A percentile compares a stretch with the other conserved stretches of the same genome.
Conservation (phyloP, 2,113 vertebrate genomes). For the Nannobrachium achirus region DNA sequence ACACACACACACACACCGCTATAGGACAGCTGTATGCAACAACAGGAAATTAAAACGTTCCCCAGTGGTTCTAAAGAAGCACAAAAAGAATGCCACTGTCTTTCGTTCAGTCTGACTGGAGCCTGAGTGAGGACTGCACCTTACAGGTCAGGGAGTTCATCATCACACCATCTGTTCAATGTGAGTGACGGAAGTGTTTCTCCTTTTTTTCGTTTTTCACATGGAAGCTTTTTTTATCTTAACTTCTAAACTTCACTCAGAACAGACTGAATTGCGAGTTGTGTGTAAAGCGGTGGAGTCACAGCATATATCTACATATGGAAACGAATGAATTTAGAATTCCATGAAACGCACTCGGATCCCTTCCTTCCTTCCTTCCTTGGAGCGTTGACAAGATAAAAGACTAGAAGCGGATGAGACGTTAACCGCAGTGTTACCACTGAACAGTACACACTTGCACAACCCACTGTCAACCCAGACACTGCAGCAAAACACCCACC, state of each 20-base stretch:
- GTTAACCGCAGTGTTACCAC: conserved; percentile 69
- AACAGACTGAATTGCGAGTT: no score
- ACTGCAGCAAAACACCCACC: conserved; percentile 61
- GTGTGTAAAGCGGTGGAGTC: not conserved
- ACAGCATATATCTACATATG: not conserved
- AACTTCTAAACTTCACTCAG: not conserved
- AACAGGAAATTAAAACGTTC: conserved; percentile 86
- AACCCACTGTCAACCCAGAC: conserved; percentile 49
- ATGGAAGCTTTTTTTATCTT: no score
- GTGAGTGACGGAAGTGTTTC: conserved; percentile 83
- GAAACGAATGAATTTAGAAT: conserved; percentile 49
- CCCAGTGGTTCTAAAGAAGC: conserved; percentile 83
- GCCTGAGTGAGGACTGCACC: conserved; percentile 85
- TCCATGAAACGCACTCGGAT: conserved; percentile 64
- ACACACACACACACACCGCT: not conserved
- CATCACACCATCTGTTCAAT: conserved; percentile 91
- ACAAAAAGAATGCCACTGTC: conserved; percentile 94
- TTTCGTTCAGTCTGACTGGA: conserved; percentile 85
- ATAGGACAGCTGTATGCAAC: conserved; percentile 97
- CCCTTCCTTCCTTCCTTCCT: conserved; percentile 67
- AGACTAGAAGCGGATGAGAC: conserved; percentile 58
- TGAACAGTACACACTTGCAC: conserved; percentile 68
- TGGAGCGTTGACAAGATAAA: conserved; percentile 67
- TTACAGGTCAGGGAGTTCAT: conserved; percentile 93
- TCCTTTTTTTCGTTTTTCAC: no score